Conservation (phyloP, 2,113 vertebrate species). For the Zosterops hypoxanthus region DNA sequence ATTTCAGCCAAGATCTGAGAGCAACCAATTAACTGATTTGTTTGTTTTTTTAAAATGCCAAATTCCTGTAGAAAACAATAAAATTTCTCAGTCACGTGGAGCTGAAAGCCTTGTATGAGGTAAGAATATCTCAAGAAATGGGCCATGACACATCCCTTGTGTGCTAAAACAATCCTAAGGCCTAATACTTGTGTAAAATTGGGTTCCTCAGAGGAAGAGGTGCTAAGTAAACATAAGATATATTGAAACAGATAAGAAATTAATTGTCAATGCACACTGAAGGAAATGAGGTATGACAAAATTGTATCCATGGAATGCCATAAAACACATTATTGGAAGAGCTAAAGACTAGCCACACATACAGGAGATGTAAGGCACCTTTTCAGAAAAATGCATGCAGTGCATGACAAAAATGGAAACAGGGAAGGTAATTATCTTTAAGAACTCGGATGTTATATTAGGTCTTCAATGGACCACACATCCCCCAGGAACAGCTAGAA, state of each 20-base stretch:
- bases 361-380: neutral
- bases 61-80: neutral
- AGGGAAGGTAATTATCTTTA: neutral
- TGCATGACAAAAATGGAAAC: neutral
- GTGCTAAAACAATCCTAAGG: neutral
- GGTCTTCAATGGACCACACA: neutral
- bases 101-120: neutral
- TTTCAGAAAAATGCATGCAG: neutral
- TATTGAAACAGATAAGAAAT: neutral
- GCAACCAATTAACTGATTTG: neutral
- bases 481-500: neutral
- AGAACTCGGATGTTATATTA: neutral
- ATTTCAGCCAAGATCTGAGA: neutral
- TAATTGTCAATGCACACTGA: neutral
- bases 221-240: neutral
- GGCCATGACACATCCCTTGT: neutral
- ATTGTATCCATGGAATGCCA: neutral
- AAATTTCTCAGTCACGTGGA: neutral
- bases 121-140: neutral
- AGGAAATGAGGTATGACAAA: neutral
- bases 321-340: neutral
- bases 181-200: neutral
- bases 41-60: neutral
- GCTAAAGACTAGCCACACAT: neutral
- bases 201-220: neutral